phyloP scores from a whole-genome alignment of 2,113 vertebrate species.

The Aramus guarauna region DNA sequence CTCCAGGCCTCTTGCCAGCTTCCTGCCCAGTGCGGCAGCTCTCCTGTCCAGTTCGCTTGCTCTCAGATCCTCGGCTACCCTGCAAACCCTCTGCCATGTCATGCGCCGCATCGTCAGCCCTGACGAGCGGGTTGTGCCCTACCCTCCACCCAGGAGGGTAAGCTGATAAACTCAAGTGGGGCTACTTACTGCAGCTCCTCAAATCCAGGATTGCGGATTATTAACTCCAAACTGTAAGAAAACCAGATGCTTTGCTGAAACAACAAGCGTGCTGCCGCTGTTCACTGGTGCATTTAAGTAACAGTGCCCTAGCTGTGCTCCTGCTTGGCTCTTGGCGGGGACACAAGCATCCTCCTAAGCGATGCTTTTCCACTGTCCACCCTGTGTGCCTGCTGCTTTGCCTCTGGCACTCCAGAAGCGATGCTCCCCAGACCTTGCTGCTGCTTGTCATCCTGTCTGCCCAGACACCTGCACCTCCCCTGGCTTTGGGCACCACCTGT shows the following conservation, averaged over 20 bases:
- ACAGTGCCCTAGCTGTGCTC: not conserved
- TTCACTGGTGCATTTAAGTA: not conserved
- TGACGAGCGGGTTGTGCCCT: accelerated
- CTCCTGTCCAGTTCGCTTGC: slow-evolving; percentile 67
- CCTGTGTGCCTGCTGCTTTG: not conserved
- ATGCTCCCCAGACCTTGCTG: not conserved
- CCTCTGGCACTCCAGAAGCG: not conserved
- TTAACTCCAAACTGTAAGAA: slow-evolving; percentile 74
- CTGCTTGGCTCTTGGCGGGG: not conserved
- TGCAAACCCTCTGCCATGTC: not conserved
- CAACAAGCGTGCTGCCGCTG: accelerated
- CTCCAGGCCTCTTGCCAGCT: slow-evolving; percentile 74
- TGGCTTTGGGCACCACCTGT: not conserved
- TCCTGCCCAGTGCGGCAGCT: slow-evolving; percentile 76
- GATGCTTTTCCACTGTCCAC: not conserved
- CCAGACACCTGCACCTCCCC: not conserved
- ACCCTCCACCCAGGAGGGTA: not conserved
- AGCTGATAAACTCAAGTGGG: not conserved
- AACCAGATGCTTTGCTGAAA: not conserved
- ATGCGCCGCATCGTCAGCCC: accelerated
- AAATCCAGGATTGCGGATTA: slow-evolving; percentile 82
- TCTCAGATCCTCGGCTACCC: not conserved
- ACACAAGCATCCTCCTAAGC: not conserved
- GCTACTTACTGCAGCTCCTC: slow-evolving; percentile 79
- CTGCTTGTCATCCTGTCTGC: not conserved